These are phyloP conservation scores for Holotrichia oblita DNA, from an alignment of 1,140 invertebrate genomes.

Conservation along the genomic window DNA sequence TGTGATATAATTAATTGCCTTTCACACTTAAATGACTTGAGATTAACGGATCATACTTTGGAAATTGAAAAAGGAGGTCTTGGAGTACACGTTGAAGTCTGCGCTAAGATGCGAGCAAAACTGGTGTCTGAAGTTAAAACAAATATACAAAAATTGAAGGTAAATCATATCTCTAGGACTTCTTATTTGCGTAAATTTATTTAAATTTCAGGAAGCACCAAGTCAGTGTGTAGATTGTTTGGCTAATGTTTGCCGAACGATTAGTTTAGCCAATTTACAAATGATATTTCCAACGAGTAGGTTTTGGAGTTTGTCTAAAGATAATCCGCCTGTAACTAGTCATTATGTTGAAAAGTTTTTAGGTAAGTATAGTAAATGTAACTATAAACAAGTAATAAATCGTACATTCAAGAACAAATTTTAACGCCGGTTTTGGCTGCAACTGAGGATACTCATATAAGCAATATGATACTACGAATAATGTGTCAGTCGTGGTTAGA, in stretches of 20 bases:
- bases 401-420: constrained; percentile 70
- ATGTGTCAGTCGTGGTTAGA: constrained; percentile 87
- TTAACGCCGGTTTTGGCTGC: constrained; percentile 77
- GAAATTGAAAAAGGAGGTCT: constrained; percentile 64
- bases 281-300: constrained; percentile 76
- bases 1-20: constrained; percentile 75
- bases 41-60: constrained; percentile 69
- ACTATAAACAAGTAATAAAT: not conserved
- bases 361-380: constrained; percentile 60
- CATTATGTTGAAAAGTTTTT: constrained; percentile 71
- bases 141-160: constrained; percentile 75
- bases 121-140: constrained; percentile 78
- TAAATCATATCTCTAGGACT: constrained; percentile 61
- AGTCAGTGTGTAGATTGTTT: constrained; percentile 73
- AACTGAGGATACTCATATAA: constrained; percentile 74
- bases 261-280: constrained; percentile 78
- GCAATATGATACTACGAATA: constrained; percentile 79
- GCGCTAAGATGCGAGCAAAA: constrained; percentile 79
- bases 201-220: constrained; percentile 68
- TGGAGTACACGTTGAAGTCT: constrained; percentile 69
- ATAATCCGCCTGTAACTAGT: constrained; percentile 61
- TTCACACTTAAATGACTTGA: constrained; percentile 68
- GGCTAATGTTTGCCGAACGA: constrained; percentile 74
- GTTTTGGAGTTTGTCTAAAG: constrained; percentile 68
- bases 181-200: constrained; percentile 6